Base-by-base conservation (phyloP, 2,888 invertebrate genomes). In the Ephialtes manifestator region DNA sequence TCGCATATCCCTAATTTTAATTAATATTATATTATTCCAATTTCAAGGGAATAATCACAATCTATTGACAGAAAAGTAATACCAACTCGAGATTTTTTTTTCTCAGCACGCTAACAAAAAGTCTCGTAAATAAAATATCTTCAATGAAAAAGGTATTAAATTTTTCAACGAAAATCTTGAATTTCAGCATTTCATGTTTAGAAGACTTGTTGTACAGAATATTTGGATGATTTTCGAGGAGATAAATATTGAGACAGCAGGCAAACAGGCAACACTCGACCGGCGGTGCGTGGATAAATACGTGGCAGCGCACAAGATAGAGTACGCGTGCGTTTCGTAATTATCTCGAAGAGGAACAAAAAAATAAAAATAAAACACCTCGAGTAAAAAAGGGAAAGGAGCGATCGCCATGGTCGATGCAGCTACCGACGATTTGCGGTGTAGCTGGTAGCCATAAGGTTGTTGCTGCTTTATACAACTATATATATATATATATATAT, bases 241-340 rank as follows among this genome's bases (percentile, higher is more conserved):
- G 63, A 82, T 78, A 78, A 79, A 63, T 85, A 78, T 79, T 39
- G 81, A 75, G 63, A 85, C 85, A 85, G 85, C 85, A 81, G 85
- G 85, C 75, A 67, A n/a, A n/a, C n/a, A n/a, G n/a, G n/a, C n/a
- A 82, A 79, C 85, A 81, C 65, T 78, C 53, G 67, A 13, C 35
- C 15, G 48, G 46, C 72, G 77, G 24, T 55, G 24, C 72, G 72
- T 78, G 53, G 68, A 70, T 74, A 72, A 72, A 68, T 67, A 79
- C 48, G 68, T 20, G 15, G 75, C 39, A 48, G 39, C 43, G 24
- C 20, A 24, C 60, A 46, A 24, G 63, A 65, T 13, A 18, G 39
- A 74, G 72, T 24, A 20, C 80, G 76, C 85, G 85, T 82, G 85
- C 76, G 43, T 82, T 71, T 76, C 53, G 85, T 72, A 82, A 85